Base-by-base conservation (phyloP, 2,888 invertebrate genomes). In the Silvanus unidentatus region DNA sequence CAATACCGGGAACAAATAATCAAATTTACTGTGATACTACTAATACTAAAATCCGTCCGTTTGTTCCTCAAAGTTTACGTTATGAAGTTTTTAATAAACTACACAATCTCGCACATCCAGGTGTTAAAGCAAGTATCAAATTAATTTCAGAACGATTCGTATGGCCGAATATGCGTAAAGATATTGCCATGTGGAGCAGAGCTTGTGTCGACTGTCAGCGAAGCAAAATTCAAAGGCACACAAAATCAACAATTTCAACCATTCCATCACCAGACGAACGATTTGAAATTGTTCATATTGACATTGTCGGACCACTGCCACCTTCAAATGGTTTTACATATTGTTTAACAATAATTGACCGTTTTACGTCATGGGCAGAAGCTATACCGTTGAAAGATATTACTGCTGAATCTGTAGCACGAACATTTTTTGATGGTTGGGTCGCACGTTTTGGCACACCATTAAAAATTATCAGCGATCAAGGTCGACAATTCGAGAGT, bases 91-190 rank as follows among this genome's bases (percentile, higher is more conserved):
- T 54, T 16, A 29, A 59, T 11, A 2, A 40, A 0, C 1, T 64
- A 0, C 63, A 68, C 43, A 40, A 45, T 1, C 42, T 64, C 1
- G 47, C 58, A 2, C 68, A 66, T 41, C 62, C 65, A 4, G 64
- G 65, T 0, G 43, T 48, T 1, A 52, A 52, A 2, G 52, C 54
- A 0, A 62, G 62, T 1, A 40, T 42, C 1, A 59, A 55, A n/a
- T 28, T 70, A 1, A 53, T 72, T 0, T 39, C 62, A 0, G 35
- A 64, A 16, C 54, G 66, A 0, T 72, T 57, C 35, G 63, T 71
- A 0, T 71, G 70, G 70, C 69, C 68, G 1, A 54, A 54, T 1
- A 57, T 72, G 0, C 57, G 63, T 1, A 49, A 46, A 5, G 67
- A 72, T 55, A 3, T 65, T 62, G 42, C 58, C 59, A 3, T 60